A percentile compares a stretch with the other conserved stretches of the same genome.
These are phyloP conservation scores for Leptarthrus brevirostris DNA, from an alignment of 2,888 invertebrate genomes.

Conservation along the genomic window DNA sequence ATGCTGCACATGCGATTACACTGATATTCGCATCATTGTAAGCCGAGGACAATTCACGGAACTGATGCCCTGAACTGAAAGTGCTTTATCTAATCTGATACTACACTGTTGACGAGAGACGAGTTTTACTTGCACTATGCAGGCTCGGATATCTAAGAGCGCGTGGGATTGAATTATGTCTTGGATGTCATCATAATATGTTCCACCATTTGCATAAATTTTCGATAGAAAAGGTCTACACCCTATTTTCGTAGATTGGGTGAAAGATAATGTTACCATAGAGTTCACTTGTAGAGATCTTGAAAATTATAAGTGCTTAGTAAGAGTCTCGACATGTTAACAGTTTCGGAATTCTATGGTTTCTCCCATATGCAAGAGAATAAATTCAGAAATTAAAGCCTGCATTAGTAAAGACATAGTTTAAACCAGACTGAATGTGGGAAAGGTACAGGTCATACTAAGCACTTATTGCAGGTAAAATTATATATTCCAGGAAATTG, in stretches of 20 bases:
- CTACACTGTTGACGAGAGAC: conserved; percentile 19
- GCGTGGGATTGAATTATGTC: conserved; percentile 46
- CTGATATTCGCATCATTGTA: conserved; percentile 22
- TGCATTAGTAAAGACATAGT: too few species aligned
- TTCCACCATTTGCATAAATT: conserved; percentile 47
- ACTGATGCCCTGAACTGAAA: conserved; percentile 8
- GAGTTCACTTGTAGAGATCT: too few species aligned
- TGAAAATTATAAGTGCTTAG: too few species aligned
- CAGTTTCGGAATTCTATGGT: too few species aligned
- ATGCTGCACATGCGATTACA: conserved; percentile 2
- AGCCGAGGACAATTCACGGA: conserved; percentile 22
- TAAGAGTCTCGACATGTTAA: too few species aligned
- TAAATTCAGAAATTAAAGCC: too few species aligned
- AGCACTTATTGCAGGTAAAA: too few species aligned
- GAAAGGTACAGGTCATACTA: too few species aligned
- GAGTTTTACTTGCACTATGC: neutral
- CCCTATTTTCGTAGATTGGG: conserved; percentile 16
- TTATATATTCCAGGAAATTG: too few species aligned
- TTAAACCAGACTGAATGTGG: too few species aligned
- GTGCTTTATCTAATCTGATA: conserved; percentile 35
- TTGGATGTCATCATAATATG: conserved; percentile 43
- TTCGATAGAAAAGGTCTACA: conserved; percentile 16
- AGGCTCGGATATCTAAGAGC: neutral
- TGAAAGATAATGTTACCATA: conserved; percentile 10
- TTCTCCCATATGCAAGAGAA: too few species aligned